Conservation (phyloP, 2,797 vertebrate species). For the Ceryle rudis region DNA sequence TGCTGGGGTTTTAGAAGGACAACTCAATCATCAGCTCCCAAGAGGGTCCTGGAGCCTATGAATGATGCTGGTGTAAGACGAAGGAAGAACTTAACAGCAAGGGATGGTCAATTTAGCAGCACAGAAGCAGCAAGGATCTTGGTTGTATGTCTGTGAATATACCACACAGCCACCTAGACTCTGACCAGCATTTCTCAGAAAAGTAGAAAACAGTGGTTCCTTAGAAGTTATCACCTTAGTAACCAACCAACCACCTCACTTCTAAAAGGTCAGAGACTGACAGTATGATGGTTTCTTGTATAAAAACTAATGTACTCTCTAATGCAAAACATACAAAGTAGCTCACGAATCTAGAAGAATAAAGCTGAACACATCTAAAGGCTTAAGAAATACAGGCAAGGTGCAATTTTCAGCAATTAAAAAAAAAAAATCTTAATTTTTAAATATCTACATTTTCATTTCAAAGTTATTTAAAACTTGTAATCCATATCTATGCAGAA, state of each 20-base stretch:
- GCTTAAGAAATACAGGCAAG: neutral
- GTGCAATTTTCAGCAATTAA: neutral
- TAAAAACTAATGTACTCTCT: neutral
- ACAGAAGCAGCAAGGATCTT: neutral
- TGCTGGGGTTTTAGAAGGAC: neutral
- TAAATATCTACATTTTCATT: neutral
- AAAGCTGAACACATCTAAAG: neutral
- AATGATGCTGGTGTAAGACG: neutral
- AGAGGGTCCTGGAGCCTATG: neutral
- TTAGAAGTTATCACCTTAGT: neutral
- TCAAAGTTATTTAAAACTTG: neutral
- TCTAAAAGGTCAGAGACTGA: neutral
- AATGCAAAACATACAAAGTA: neutral
- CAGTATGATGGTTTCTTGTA: neutral
- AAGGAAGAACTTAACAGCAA: neutral
- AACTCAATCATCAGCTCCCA: neutral
- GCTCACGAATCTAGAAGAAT: neutral
- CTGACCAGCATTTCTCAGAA: neutral
- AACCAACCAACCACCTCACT: neutral
- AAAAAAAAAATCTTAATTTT: neutral
- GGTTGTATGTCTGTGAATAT: rapidly evolving
- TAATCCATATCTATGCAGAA: neutral
- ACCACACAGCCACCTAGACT: neutral
- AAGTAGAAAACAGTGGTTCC: neutral
- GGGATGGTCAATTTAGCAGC: neutral